Base-by-base conservation (phyloP, 1,140 invertebrate genomes). In the Hyles euphorbiae region DNA sequence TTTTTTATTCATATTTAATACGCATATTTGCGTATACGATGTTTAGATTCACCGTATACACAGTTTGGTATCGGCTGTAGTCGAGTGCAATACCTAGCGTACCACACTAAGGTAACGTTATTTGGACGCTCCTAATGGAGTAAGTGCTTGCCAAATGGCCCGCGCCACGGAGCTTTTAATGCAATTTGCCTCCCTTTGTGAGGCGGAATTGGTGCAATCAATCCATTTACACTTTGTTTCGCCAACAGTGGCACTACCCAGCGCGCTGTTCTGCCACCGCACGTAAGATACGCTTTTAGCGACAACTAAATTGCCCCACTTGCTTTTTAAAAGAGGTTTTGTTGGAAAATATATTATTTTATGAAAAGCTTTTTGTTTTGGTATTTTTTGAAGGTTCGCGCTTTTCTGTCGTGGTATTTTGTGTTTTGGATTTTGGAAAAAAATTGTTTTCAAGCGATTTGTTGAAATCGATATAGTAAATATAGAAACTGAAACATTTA, bases 161-260 rank as follows among this genome's bases (percentile, higher is more conserved):
- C 74, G 81, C 61, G 84, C 83, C 80, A 74, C 82, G 81, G 74
- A 84, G 83, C 83, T 86, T 85, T 85, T 88, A 88, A 88, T 85
- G 76, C 78, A 86, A 88, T 88, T 86, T 81, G 65, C 57, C 67
- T 71, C 79, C 85, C 83, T 86, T 87, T 86, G 81, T 83, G 76
- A 68, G 54, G 55, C 70, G 65, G 80, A 85, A 86, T 86, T 88
- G 85, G 72, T 76, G 79, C 83, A 88, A 88, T 85, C 81, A 88
- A 81, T 88, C 82, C 85, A 88, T 88, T 88, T 88, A 86, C 84
- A 85, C 85, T 85, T 83, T 88, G 85, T 88, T 88, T 88, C 84
- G 79, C 81, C 78, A 85, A 86, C 85, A 83, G 72, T 73, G 69
- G 58, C 74, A 71, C 76, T 72, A 74, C 68, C 67, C 60, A 61